Conservation (phyloP, 2,797 vertebrate genomes). For the Oryzias sinensis region DNA sequence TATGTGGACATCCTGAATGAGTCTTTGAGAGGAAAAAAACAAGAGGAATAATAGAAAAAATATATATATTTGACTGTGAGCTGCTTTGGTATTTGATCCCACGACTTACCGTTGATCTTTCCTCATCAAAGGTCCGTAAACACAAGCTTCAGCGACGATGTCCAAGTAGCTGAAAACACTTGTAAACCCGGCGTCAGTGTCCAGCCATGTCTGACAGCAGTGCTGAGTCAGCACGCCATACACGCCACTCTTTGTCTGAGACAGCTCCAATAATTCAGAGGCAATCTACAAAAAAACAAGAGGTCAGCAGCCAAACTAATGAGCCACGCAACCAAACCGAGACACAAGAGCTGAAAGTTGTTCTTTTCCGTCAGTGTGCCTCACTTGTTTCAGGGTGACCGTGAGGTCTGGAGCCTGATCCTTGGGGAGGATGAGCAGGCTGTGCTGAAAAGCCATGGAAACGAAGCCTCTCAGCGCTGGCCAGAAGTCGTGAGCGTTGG, state of each 20-base stretch:
- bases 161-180: slow-evolving; percentile 80
- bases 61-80: neutral
- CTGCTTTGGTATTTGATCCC: neutral
- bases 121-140: slow-evolving; percentile 90
- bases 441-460: slow-evolving; percentile 80
- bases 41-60: neutral
- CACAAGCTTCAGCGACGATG: slow-evolving; percentile 85
- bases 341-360: neutral
- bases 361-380: neutral
- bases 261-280: slow-evolving; percentile 84
- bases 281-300: slow-evolving; percentile 77
- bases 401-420: slow-evolving; percentile 70
- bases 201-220: slow-evolving; percentile 87
- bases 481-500: slow-evolving; percentile 93
- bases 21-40: slow-evolving; percentile 66
- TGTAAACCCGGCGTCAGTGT: slow-evolving; percentile 59
- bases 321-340: neutral
- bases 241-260: slow-evolving; percentile 87
- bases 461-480: slow-evolving; percentile 86
- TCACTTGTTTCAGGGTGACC: slow-evolving; percentile 85
- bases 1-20: slow-evolving; percentile 87
- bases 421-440: slow-evolving; percentile 77
- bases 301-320: neutral
- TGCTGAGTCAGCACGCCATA: slow-evolving; percentile 85
- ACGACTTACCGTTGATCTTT: slow-evolving; percentile 87